Evolutionary conservation across 2,113 vertebrate species (phyloP), one percentile per base, ranked within the genome.

Genomic region (Misgurnus anguillicaudatus): DNA sequence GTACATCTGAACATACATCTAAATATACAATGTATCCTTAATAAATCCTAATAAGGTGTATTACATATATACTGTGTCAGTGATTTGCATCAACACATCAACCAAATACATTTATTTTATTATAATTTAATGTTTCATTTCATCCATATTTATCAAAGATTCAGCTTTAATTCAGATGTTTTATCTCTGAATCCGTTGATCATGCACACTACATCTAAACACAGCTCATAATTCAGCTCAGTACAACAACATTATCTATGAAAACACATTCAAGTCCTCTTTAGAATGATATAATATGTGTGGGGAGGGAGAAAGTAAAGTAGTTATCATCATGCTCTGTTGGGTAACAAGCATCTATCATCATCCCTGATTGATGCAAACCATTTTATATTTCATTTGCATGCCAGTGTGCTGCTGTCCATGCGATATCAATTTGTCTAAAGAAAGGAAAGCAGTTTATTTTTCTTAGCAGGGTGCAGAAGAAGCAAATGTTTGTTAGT

Each of bases 1-100:
- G 74, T 79, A 81, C 65, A 85, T 76, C 84, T 62, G 51, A 39
- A 69, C 41, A 81, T 68, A 63, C 60, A 81, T 55, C n/a, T 19
- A 71, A 36, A 47, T 47, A 31, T 63, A 63, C 61, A 17, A 8
- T 64, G 36, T 39, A 6, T 17, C 4, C 6, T 41, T 17, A 41
- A 41, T 39, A 13, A 45, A 42, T 45, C 42, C 42, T 45, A 10
- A 45, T 45, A 31, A 31, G 24, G 24, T 31, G 24, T 31, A 31
- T 31, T 31, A 31, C 24, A 31, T 31, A 31, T 31, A 31, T 2
- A 31, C 24, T 31, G 24, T 31, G 1, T 31, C 1, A 31, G 24
- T 31, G 24, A 31, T 31, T 31, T 31, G 24, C 24, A 31, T 31
- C 24, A 31, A 31, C 24, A 31, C 24, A 31, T 31, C 1, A 31